A percentile compares a stretch with the other conserved stretches of the same genome.
Conservation (phyloP, 2,797 vertebrate genomes). For the Aeoliscus strigatus region DNA sequence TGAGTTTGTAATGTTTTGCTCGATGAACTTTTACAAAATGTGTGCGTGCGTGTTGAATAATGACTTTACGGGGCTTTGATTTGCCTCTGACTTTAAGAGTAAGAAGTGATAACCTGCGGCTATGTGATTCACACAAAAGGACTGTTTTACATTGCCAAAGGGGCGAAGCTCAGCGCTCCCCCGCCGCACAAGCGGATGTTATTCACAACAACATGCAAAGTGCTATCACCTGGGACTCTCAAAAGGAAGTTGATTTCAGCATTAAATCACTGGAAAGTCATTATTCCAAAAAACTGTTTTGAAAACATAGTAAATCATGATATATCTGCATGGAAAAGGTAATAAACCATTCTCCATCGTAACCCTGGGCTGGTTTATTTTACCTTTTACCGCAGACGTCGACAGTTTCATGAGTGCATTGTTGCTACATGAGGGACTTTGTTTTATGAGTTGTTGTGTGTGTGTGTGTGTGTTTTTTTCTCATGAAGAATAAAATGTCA, state of each 20-base stretch:
- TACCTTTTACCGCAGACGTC: slow-evolving; percentile 43
- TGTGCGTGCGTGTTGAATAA: slow-evolving; percentile 53
- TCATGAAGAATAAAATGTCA: slow-evolving; percentile 43
- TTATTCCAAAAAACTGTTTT: slow-evolving; percentile 72
- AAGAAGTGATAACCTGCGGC: slow-evolving; percentile 69
- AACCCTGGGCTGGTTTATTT: slow-evolving; percentile 49
- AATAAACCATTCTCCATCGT: slow-evolving; percentile 40
- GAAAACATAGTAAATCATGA: slow-evolving; percentile 50
- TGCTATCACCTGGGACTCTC: slow-evolving; percentile 71
- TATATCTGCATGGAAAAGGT: slow-evolving; percentile 52
- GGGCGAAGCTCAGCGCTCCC: slow-evolving; percentile 62
- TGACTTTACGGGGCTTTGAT: slow-evolving; percentile 59
- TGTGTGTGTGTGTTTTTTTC: too few relatives aligned
- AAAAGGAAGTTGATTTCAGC: slow-evolving; percentile 60
- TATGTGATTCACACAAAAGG: slow-evolving; percentile 74
- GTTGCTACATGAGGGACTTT: slow-evolving; percentile 13
- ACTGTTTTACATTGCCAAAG: slow-evolving; percentile 78
- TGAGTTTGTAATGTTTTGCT: too few relatives aligned
- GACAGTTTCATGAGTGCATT: slow-evolving; percentile 21
- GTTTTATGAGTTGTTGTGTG: slow-evolving; percentile 23
- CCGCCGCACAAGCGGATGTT: slow-evolving; percentile 70
- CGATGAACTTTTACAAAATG: too few relatives aligned
- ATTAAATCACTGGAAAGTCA: slow-evolving; percentile 71
- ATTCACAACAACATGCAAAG: slow-evolving; percentile 78
- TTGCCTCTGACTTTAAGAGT: slow-evolving; percentile 65